A percentile compares a stretch with the other conserved stretches of the same genome.
Evolutionary conservation across 2,113 vertebrate genomes (phyloP).

Genomic region (Oceanodroma tethys): DNA sequence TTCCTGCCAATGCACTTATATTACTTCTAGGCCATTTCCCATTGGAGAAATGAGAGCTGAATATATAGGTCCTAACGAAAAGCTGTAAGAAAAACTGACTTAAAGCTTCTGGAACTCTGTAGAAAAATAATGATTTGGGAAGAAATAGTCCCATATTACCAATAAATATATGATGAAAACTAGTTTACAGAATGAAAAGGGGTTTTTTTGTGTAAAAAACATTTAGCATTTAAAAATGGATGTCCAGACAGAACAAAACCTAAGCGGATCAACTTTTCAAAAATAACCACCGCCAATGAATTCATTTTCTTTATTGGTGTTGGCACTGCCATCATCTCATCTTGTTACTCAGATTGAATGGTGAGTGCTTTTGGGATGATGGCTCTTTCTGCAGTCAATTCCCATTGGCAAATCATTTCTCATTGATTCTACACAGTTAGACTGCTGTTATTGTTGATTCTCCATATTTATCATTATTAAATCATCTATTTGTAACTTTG

Average conservation of each 20-base stretch:
- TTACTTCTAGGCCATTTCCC: conserved; percentile 14
- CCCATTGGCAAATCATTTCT: not conserved
- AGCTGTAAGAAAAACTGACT: conserved; percentile 1
- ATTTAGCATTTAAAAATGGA: not conserved
- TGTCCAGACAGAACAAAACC: not conserved
- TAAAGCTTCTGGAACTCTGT: not conserved
- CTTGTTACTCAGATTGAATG: not conserved
- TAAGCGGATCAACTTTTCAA: not conserved
- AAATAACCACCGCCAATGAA: not conserved
- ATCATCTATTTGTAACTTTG: not conserved
- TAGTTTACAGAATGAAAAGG: not conserved
- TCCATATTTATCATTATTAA: not conserved
- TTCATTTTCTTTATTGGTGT: not conserved
- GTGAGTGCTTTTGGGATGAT: not conserved
- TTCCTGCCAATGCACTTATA: conserved; percentile 1
- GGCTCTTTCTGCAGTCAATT: not conserved
- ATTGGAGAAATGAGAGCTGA: not conserved
- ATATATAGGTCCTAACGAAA: not conserved
- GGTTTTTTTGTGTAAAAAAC: not conserved
- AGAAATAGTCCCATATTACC: not conserved
- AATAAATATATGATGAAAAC: conserved; percentile 2
- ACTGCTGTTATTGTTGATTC: not conserved
- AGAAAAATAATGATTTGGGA: not conserved
- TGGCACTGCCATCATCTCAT: not conserved
- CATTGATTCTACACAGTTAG: not conserved